Conservation (phyloP, 2,113 vertebrate genomes). For the Myocastor coypus region DNA sequence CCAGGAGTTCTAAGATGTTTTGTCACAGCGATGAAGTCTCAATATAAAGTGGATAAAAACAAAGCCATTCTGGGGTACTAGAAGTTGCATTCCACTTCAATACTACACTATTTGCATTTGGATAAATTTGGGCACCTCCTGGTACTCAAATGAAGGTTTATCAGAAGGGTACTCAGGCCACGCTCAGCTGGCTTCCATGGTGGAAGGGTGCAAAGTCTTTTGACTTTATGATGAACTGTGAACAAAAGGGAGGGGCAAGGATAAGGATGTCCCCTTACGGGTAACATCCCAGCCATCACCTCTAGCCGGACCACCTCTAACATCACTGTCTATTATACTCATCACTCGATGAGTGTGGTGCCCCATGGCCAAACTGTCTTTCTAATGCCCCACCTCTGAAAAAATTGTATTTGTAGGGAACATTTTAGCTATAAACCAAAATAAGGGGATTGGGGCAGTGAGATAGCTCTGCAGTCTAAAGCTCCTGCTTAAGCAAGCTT, state of each 20-base stretch:
- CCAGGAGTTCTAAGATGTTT: not conserved
- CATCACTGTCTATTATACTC: not conserved
- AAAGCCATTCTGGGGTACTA: not conserved
- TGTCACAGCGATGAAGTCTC: not conserved
- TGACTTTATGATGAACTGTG: not conserved
- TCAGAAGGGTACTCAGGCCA: not conserved
- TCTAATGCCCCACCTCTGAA: not conserved
- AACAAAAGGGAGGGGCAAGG: not conserved
- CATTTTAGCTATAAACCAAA: not conserved
- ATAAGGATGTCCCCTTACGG: not conserved
- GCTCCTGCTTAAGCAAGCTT: too few species aligned
- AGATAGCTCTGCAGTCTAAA: too few species aligned
- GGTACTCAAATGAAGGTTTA: not conserved
- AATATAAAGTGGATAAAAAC: not conserved
- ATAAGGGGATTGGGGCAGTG: too few species aligned
- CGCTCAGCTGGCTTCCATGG: not conserved
- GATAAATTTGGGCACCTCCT: not conserved
- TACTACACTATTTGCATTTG: not conserved
- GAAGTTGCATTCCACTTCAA: not conserved
- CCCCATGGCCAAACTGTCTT: not conserved
- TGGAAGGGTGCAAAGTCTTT: not conserved
- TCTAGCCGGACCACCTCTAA: not conserved
- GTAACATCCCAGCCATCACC: not conserved
- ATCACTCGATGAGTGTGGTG: not conserved
- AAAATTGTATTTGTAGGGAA: not conserved